phyloP scores from a whole-genome alignment of 2,113 vertebrate genomes.

The Xyliphius kryptos region DNA sequence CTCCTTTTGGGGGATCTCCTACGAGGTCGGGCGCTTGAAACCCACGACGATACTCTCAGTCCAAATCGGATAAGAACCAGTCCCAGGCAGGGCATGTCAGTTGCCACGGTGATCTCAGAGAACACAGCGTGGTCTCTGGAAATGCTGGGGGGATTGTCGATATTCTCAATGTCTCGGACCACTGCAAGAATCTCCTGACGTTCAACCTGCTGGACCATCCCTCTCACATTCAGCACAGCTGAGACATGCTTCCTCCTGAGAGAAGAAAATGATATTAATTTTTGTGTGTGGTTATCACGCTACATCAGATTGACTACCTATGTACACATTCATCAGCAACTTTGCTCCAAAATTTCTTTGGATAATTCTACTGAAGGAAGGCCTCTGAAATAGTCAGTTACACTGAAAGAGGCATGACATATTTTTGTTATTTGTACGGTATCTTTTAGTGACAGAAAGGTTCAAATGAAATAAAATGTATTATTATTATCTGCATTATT shows the following conservation, averaged over 20 bases:
- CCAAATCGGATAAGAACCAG: constrained; percentile 62
- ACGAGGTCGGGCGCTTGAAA: constrained; percentile 58
- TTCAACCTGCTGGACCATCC: constrained; percentile 64
- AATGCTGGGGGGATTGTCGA: constrained; percentile 45
- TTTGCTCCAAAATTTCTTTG: too few species aligned
- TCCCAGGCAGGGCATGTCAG: constrained; percentile 69
- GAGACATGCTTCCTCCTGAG: constrained; percentile 77
- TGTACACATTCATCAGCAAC: too few species aligned
- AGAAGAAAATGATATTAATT: too few species aligned
- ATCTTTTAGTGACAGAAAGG: too few species aligned
- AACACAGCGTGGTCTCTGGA: constrained; percentile 69
- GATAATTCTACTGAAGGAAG: too few species aligned
- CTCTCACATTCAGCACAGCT: constrained; percentile 75
- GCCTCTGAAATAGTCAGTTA: too few species aligned
- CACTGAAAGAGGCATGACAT: too few species aligned
- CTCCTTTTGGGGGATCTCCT: constrained; percentile 19
- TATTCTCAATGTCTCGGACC: constrained; percentile 70
- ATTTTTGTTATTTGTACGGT: too few species aligned
- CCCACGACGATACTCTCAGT: constrained; percentile 61
- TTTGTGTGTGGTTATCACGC: too few species aligned
- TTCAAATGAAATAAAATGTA: too few species aligned
- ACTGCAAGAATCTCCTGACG: constrained; percentile 81
- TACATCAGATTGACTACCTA: too few species aligned
- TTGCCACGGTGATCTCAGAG: constrained; percentile 68
- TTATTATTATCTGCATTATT: too few species aligned